Evolutionary conservation across 2,888 invertebrate species (phyloP).

Genomic region (Heterodera filipjevi): DNA sequence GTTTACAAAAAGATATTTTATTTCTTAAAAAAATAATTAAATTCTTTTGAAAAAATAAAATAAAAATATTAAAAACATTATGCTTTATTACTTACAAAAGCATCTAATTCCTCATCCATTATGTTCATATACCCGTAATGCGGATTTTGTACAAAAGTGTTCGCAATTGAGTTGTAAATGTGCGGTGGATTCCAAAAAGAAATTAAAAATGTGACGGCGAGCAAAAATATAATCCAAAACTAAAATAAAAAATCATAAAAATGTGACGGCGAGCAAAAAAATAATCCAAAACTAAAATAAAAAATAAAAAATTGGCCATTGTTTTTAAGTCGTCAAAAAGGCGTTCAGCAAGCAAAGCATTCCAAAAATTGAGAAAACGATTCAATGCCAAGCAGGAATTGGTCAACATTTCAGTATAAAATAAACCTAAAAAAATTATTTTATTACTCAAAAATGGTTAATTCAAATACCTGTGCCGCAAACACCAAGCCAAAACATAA

Average conservation of each 20-base stretch:
- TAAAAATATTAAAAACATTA: too few relatives aligned
- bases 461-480: neutral
- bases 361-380: neutral
- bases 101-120: neutral
- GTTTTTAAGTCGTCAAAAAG: neutral
- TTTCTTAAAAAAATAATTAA: too few relatives aligned
- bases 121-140: neutral
- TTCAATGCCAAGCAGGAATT: neutral
- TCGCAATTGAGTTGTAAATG: neutral
- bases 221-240: neutral
- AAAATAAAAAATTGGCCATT: neutral
- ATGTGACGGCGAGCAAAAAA: neutral
- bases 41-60: too few relatives aligned
- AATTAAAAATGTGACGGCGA: neutral
- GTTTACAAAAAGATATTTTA: neutral
- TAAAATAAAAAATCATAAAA: neutral
- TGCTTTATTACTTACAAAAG: neutral
- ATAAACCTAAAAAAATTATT: neutral
- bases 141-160: neutral
- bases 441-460: neutral
- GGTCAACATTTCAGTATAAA: neutral
- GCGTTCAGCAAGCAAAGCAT: neutral
- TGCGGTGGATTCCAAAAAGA: neutral
- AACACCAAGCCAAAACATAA: neutral
- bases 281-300: neutral